Evolutionary conservation across 2,113 vertebrate species (phyloP), one percentile per base, ranked within the genome.

Genomic region (Illadopsis cleaveri): DNA sequence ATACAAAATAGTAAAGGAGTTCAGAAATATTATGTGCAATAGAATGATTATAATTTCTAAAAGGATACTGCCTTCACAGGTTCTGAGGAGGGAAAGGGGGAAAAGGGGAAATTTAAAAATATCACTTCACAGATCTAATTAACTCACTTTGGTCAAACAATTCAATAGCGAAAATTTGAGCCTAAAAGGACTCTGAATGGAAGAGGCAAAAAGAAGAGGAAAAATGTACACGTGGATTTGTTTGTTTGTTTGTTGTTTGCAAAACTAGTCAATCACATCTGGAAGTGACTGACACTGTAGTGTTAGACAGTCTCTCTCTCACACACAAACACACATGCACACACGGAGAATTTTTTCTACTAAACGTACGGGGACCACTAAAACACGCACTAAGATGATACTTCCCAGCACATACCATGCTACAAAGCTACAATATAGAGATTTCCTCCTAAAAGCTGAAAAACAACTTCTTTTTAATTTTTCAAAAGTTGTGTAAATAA

Each of bases 1-100:
- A 91, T 71, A 92, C n/a, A 89, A 94, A 97, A 82, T 47, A 78
- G 31, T 76, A 92, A 27, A 93, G 70, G 37, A 75, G 37, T 87
- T 58, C 58, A 54, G 76, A 78, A 81, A 92, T 53, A 38, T 30
- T 92, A 51, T 53, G 53, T 37, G 58, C 61, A 91, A 95, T 94
- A 64, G 77, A 90, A 79, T 61, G 51, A 56, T 72, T 45, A 69
- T 60, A 76, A 70, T 79, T 93, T 66, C 69, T 82, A 70, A 66
- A 56, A 91, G 24, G 44, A 78, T 82, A 91, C 25, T 91, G 82
- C 60, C 77, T 94, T 93, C 35, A 78, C 35, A 45, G 38, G 31
- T 77, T 94, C 61, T 68, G 60, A 89, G 22, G 19, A 89, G 14
- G 40, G 51, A 84, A 81, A 28, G 5, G 19, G 31, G 65, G 18